A percentile compares a stretch with the other conserved stretches of the same genome.
Conservation (phyloP, 2,113 vertebrate genomes). For the Hylia prasina region DNA sequence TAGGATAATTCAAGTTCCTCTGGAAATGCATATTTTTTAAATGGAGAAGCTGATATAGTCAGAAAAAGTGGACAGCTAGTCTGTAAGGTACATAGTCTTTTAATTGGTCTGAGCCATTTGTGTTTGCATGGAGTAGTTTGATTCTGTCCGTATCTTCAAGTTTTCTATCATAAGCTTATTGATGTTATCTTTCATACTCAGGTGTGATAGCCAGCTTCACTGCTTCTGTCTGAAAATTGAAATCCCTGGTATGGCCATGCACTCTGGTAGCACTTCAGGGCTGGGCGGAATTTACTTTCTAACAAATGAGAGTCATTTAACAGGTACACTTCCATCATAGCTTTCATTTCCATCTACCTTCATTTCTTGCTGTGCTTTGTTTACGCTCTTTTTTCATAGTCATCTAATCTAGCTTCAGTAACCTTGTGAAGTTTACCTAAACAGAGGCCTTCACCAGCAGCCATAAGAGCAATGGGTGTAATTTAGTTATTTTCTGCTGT, state of each 20-base stretch:
- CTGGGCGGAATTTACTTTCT: not conserved
- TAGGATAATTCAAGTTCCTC: not conserved
- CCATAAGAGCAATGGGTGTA: not conserved
- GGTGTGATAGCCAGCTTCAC: not conserved
- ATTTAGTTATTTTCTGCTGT: not conserved
- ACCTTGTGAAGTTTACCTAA: not conserved
- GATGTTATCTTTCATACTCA: not conserved
- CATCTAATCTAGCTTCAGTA: not conserved
- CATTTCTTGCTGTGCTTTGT: not conserved
- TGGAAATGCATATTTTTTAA: not conserved
- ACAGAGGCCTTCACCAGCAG: not conserved
- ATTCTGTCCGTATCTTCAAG: fast-evolving
- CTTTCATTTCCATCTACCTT: not conserved
- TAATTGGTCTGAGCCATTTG: not conserved
- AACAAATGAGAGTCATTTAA: not conserved
- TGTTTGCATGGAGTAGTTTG: not conserved
- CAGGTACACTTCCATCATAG: not conserved
- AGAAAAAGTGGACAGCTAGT: not conserved
- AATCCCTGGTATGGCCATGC: not conserved
- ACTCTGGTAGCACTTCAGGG: not conserved
- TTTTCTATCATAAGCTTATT: not conserved
- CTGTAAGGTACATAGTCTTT: not conserved
- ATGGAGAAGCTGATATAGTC: not conserved
- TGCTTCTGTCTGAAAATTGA: not conserved
- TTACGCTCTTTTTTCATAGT: not conserved